These are phyloP conservation scores for Gracilinanus agilis DNA, from an alignment of 2,113 vertebrate genomes.

Conservation along the genomic window DNA sequence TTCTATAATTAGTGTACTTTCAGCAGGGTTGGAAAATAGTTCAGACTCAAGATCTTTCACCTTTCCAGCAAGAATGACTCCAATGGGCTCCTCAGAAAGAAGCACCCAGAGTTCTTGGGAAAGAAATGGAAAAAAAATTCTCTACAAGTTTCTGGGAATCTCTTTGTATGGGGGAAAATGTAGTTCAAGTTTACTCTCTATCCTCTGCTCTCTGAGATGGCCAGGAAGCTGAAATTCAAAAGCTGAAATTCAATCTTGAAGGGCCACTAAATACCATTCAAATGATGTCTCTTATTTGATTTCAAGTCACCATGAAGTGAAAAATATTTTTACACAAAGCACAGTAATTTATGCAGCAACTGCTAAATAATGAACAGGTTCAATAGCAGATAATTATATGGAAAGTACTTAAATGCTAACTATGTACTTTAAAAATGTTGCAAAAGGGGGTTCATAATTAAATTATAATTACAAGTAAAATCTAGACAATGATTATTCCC, in stretches of 20 bases:
- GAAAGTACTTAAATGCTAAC: conserved; percentile 79
- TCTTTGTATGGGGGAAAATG: neutral
- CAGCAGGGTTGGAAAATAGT: neutral
- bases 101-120: neutral
- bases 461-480: conserved; percentile 83
- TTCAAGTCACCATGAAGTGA: conserved; percentile 70
- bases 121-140: neutral
- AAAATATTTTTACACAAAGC: conserved; percentile 79
- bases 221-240: neutral
- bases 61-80: neutral
- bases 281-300: conserved; percentile 67
- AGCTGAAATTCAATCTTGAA: neutral
- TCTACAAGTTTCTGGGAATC: neutral
- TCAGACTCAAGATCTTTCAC: neutral
- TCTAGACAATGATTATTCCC: conserved; percentile 72
- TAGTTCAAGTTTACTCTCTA: conserved; percentile 2
- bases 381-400: conserved; percentile 80
- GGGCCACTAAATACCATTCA: neutral
- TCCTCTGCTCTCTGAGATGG: neutral
- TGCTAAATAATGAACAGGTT: conserved; percentile 75
- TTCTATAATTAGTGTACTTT: neutral
- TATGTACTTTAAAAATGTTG: conserved; percentile 79
- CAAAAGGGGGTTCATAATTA: conserved; percentile 79
- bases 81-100: neutral
- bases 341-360: conserved; percentile 74